Evolutionary conservation across 2,797 vertebrate genomes (phyloP).

Genomic region (Steatocranus sp.): DNA sequence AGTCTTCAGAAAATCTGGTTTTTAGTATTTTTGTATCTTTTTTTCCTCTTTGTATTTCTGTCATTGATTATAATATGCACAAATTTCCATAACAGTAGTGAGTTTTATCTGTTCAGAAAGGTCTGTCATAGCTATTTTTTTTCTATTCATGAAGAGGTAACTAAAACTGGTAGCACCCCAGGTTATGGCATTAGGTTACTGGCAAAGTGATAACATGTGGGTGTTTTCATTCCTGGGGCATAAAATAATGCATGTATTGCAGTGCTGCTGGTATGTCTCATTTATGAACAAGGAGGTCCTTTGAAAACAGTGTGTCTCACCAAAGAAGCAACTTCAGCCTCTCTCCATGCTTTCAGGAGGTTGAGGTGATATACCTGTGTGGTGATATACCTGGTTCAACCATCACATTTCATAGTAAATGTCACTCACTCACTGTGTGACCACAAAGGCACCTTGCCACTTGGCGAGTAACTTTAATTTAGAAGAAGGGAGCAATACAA

Average conservation of each 20-base stretch:
- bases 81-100: conserved; percentile 70
- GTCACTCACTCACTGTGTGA: not conserved
- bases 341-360: not conserved
- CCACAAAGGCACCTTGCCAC: not conserved
- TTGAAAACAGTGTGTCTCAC: not conserved
- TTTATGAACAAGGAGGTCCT: not conserved
- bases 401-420: not conserved
- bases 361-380: not conserved
- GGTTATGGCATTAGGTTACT: not conserved
- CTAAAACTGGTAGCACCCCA: not conserved
- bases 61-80: conserved; percentile 83
- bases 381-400: not conserved
- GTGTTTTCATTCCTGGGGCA: not conserved
- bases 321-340: not conserved
- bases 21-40: not conserved
- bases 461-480: not conserved
- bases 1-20: conserved; percentile 64
- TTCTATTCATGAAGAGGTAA: not conserved
- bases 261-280: not conserved
- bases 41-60: conserved; percentile 10
- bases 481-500: not conserved
- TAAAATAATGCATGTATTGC: not conserved
- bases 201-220: not conserved
- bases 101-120: conserved; percentile 54
- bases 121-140: not conserved